A percentile compares a stretch with the other conserved stretches of the same genome.
Conservation (phyloP, 2,113 vertebrate genomes). For the Burhinus bistriatus region DNA sequence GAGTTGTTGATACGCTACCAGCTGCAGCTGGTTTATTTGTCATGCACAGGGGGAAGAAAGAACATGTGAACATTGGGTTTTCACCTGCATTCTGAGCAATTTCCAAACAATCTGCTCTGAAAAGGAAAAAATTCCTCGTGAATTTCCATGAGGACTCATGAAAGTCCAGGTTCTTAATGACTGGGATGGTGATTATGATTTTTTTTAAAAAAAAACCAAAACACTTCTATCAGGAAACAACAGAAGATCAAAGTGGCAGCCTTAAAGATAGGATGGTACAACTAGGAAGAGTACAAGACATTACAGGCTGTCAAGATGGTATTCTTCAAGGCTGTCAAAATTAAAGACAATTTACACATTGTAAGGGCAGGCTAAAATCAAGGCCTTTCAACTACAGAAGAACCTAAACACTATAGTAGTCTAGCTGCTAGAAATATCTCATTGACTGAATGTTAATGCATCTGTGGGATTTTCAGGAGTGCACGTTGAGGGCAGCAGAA, state of each 20-base stretch:
- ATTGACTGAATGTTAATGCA: conserved; percentile 56
- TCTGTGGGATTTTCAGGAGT: conserved; percentile 56
- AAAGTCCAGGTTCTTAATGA: neutral
- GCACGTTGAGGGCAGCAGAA: conserved; percentile 30
- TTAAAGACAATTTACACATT: neutral
- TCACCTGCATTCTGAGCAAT: neutral
- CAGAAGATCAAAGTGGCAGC: neutral
- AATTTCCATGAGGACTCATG: neutral
- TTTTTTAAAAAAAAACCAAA: neutral
- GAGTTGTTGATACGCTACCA: neutral
- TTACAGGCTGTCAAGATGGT: neutral
- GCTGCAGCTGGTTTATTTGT: neutral
- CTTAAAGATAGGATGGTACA: neutral
- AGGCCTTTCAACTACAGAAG: conserved; percentile 15
- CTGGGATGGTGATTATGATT: neutral
- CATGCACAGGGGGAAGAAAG: neutral
- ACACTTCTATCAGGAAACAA: neutral
- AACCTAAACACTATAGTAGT: conserved; percentile 47
- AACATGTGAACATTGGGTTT: neutral
- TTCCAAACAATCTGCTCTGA: neutral
- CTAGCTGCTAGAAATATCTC: conserved; percentile 52
- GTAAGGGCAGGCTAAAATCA: neutral
- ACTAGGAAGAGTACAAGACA: neutral
- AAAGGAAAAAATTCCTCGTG: neutral
- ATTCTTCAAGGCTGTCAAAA: conserved; percentile 15